Conservation (phyloP, 2,797 vertebrate genomes). For the Propithecus perrieri region DNA sequence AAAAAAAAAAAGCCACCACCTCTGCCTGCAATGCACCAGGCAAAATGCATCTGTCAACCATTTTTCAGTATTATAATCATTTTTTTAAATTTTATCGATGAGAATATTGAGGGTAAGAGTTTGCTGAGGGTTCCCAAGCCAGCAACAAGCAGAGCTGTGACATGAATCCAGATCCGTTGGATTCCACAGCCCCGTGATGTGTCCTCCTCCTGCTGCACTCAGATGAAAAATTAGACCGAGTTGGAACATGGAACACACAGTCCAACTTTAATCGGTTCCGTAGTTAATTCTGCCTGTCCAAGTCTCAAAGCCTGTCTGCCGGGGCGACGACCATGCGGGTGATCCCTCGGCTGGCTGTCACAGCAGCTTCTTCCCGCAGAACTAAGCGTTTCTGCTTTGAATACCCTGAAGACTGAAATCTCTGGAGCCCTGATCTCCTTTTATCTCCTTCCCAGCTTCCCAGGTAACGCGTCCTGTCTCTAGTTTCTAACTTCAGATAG, state of each 20-base stretch:
- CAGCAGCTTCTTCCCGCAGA: not conserved
- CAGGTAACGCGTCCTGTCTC: not conserved
- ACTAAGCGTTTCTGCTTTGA: constrained; percentile 10
- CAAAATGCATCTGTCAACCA: not conserved
- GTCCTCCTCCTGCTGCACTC: not conserved
- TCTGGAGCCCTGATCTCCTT: constrained; percentile 13
- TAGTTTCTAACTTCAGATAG: not conserved
- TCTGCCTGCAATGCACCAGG: not conserved
- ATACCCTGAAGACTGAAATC: not conserved
- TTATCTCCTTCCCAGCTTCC: not conserved
- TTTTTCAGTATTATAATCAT: not conserved
- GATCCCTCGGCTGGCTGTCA: not conserved
- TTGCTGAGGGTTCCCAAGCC: not conserved
- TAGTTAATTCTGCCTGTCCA: not conserved
- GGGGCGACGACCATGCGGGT: not conserved
- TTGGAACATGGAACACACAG: not conserved
- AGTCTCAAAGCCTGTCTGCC: not conserved
- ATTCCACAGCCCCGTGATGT: not conserved
- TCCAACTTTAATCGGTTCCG: not conserved
- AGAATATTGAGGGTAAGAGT: not conserved
- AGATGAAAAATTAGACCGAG: not conserved
- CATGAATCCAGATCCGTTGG: not conserved
- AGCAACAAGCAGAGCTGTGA: not conserved
- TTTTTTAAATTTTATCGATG: not conserved
- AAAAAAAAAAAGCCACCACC: not conserved